A percentile compares a stretch with the other conserved stretches of the same genome.
Conservation (phyloP, 2,888 invertebrate genomes). For the Drosophila niveifrons region DNA sequence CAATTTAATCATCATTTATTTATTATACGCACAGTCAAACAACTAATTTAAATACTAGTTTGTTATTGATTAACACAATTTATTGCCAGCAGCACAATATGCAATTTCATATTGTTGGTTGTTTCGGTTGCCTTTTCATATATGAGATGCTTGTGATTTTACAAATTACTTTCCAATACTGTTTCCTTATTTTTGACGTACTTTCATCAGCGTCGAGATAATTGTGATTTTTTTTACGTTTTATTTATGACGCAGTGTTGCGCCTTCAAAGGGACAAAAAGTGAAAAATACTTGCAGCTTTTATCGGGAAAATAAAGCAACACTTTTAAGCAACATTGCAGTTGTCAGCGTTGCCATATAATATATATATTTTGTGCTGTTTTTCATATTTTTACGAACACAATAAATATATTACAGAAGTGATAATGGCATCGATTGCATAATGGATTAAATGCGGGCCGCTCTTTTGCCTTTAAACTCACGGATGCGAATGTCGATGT, state of each 20-base stretch:
- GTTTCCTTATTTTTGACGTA: not conserved
- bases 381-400: constrained; percentile 40
- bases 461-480: constrained; percentile 2
- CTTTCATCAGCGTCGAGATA: not conserved
- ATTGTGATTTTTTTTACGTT: not conserved
- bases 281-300: not conserved
- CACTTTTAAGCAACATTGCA: constrained; percentile 24
- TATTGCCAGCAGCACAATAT: no score
- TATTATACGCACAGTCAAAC: no score
- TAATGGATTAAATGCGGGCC: constrained; percentile 68
- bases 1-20: no score
- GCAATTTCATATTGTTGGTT: not conserved
- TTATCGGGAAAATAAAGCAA: constrained; percentile 23
- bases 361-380: constrained; percentile 5
- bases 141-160: not conserved
- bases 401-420: constrained; percentile 70
- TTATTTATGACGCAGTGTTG: not conserved
- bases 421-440: constrained; percentile 75
- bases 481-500: not conserved
- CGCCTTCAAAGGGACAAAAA: not conserved
- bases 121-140: no score
- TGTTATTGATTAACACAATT: no score
- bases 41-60: no score
- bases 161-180: not conserved
- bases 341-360: constrained; percentile 34